phyloP scores from a whole-genome alignment of 2,888 invertebrate species.

The Plebejus argus region DNA sequence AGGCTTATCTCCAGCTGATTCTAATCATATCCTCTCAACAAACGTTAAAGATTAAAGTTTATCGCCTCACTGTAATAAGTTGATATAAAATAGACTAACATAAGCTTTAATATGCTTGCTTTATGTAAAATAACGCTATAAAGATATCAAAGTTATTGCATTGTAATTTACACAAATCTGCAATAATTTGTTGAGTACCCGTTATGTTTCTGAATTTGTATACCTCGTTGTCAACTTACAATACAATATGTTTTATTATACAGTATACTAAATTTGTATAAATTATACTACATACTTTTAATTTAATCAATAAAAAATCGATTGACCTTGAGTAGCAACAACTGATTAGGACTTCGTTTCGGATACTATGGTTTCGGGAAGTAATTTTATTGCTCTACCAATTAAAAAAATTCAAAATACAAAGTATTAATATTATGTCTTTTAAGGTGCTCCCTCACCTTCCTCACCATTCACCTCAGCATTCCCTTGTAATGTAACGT shows the following conservation, averaged over 20 bases:
- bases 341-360: background rate
- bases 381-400: background rate
- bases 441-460: too few relatives aligned
- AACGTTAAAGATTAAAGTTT: slow-evolving; percentile 31
- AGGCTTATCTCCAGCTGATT: slow-evolving; percentile 29
- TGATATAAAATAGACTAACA: slow-evolving; percentile 17
- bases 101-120: slow-evolving; percentile 27
- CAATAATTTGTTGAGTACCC: slow-evolving; percentile 2
- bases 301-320: background rate
- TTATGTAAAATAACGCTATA: slow-evolving; percentile 23
- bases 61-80: slow-evolving; percentile 18
- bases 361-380: background rate
- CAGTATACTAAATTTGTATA: background rate
- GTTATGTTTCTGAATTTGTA: slow-evolving; percentile 7
- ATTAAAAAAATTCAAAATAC: too few relatives aligned
- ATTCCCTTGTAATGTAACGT: too few relatives aligned
- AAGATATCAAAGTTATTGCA: slow-evolving; percentile 22
- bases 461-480: too few relatives aligned
- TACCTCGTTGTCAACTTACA: background rate
- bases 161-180: slow-evolving; percentile 29
- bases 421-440: too few relatives aligned
- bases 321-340: background rate
- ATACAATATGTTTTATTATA: background rate
- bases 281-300: background rate
- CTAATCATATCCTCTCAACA: slow-evolving; percentile 27